Evolutionary conservation across 2,888 invertebrate genomes (phyloP).

Genomic region (Agriotes lineatus): DNA sequence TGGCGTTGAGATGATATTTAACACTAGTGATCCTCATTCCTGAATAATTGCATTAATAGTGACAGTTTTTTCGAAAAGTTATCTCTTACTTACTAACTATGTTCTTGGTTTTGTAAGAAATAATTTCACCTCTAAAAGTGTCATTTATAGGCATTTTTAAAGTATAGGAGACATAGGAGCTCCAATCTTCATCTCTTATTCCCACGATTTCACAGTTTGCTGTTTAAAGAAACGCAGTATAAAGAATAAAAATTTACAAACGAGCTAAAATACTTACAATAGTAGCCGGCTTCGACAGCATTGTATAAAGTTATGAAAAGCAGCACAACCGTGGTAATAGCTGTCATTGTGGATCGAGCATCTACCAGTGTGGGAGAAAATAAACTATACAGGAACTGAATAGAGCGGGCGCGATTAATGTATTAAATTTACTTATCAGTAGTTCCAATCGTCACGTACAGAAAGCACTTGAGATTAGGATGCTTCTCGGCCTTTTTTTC

Average conservation of each 20-base stretch:
- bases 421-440: not conserved
- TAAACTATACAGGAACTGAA: too few relatives aligned
- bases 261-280: not conserved
- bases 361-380: too few relatives aligned
- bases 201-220: slow-evolving; percentile 18
- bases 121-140: slow-evolving; percentile 11
- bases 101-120: slow-evolving; percentile 15
- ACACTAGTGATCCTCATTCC: not conserved
- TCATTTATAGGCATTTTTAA: slow-evolving; percentile 15
- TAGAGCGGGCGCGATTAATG: too few relatives aligned
- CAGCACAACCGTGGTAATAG: too few relatives aligned
- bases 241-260: too few relatives aligned
- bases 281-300: not conserved
- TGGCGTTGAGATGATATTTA: slow-evolving; percentile 21
- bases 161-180: too few relatives aligned
- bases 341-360: too few relatives aligned
- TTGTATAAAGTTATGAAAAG: too few relatives aligned
- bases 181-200: not conserved
- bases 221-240: not conserved
- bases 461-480: slow-evolving; percentile 14
- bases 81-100: not conserved
- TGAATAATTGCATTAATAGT: too few relatives aligned
- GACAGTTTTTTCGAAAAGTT: not conserved
- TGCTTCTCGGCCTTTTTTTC: not conserved
- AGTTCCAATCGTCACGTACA: slow-evolving; percentile 8